phyloP scores from a whole-genome alignment of 1,140 invertebrate genomes.

The Metopolophium dirhodum region DNA sequence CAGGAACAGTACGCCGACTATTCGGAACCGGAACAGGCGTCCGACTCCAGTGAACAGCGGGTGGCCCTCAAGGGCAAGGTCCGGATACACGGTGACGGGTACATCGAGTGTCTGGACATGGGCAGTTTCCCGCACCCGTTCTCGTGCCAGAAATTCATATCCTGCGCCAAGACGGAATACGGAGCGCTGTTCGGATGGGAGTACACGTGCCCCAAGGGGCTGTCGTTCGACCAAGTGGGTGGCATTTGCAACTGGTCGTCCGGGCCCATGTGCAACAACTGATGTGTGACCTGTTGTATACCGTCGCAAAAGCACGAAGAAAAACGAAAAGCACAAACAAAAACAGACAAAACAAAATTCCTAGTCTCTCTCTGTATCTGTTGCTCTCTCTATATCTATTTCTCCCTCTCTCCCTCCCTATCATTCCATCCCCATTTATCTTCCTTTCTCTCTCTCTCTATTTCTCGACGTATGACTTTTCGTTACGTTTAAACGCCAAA shows the following conservation, averaged over 20 bases:
- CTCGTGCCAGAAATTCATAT: slow-evolving; percentile 88
- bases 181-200: slow-evolving; percentile 80
- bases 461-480: neutral
- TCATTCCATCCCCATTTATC: too few relatives aligned
- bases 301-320: neutral
- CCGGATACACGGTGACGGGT: slow-evolving; percentile 67
- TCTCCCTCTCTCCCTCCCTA: neutral
- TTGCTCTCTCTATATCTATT: neutral
- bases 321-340: neutral
- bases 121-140: slow-evolving; percentile 88
- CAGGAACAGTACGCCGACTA: slow-evolving; percentile 65
- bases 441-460: neutral
- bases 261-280: slow-evolving; percentile 73
- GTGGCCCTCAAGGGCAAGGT: slow-evolving; percentile 68
- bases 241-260: slow-evolving; percentile 89
- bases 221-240: slow-evolving; percentile 85
- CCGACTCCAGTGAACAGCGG: slow-evolving; percentile 63
- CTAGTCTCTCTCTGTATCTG: neutral
- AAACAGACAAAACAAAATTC: slow-evolving; percentile 11
- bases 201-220: slow-evolving; percentile 82
- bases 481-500: neutral
- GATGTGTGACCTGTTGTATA: neutral
- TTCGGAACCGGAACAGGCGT: slow-evolving; percentile 63
- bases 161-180: slow-evolving; percentile 81
- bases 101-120: slow-evolving; percentile 81